phyloP scores from a whole-genome alignment of 1,140 invertebrate species.

The Centruroides sculpturatus region DNA sequence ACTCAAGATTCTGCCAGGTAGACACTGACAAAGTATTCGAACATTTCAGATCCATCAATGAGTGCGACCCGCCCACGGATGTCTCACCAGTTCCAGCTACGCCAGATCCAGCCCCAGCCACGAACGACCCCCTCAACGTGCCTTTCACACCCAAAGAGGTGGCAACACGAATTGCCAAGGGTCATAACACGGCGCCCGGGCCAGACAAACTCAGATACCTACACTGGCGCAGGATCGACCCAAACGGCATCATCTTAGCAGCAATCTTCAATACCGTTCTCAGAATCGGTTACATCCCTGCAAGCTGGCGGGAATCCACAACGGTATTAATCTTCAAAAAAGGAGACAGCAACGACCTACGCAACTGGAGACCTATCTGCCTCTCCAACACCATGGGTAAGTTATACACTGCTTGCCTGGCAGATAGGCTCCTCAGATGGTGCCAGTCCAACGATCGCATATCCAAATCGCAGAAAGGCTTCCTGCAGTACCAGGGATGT shows the following conservation, averaged over 20 bases:
- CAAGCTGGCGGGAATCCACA: background rate
- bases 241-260: background rate
- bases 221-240: background rate
- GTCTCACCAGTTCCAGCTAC: background rate
- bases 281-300: background rate
- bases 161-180: rapidly evolving
- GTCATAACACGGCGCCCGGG: background rate
- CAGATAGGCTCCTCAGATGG: too few species aligned
- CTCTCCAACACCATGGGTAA: too few species aligned
- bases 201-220: background rate
- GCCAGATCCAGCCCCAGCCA: background rate
- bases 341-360: background rate
- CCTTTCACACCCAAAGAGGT: background rate
- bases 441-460: background rate
- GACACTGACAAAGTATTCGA: background rate
- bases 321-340: too few species aligned
- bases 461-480: background rate
- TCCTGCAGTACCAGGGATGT: background rate
- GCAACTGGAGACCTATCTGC: too few species aligned
- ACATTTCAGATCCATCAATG: background rate
- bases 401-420: too few species aligned
- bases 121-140: background rate
- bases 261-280: background rate
- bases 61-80: background rate
- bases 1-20: background rate